These are phyloP conservation scores for Limnephilus marmoratus DNA, from an alignment of 2,888 invertebrate species.

Conservation along the genomic window DNA sequence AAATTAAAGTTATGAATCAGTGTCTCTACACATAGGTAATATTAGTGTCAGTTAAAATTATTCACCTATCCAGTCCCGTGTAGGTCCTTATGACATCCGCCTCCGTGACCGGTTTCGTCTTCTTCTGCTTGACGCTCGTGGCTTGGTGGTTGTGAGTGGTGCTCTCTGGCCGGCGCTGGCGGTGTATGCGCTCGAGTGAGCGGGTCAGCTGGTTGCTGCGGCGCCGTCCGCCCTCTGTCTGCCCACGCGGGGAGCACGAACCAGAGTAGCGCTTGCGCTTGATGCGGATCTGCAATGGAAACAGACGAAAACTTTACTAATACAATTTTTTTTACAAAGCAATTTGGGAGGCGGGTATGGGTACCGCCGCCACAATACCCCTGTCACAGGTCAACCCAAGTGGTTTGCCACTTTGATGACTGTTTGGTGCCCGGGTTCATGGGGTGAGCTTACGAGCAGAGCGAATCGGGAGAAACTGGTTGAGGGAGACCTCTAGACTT, in stretches of 20 bases:
- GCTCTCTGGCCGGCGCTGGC: conserved; percentile 68
- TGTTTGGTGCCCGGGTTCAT: too few relatives aligned
- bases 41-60: neutral
- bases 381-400: too few relatives aligned
- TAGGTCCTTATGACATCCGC: conserved; percentile 79
- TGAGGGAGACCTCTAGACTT: too few relatives aligned
- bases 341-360: too few relatives aligned
- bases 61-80: conserved; percentile 78
- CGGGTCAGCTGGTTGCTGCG: conserved; percentile 74
- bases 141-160: conserved; percentile 56
- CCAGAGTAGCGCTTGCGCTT: conserved; percentile 70
- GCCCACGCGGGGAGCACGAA: conserved; percentile 67
- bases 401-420: too few relatives aligned
- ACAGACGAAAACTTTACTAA: neutral
- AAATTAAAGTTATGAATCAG: too few relatives aligned
- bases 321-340: too few relatives aligned
- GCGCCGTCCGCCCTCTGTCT: conserved; percentile 68
- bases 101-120: conserved; percentile 72
- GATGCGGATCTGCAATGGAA: conserved; percentile 68
- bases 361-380: too few relatives aligned
- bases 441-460: too few relatives aligned
- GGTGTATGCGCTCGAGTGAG: conserved; percentile 76
- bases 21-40: too few relatives aligned
- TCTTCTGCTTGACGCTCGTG: conserved; percentile 63
- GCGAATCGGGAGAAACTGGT: too few relatives aligned